Evolutionary conservation across 2,797 vertebrate species (phyloP).

Genomic region (Orestias chungarensis): DNA sequence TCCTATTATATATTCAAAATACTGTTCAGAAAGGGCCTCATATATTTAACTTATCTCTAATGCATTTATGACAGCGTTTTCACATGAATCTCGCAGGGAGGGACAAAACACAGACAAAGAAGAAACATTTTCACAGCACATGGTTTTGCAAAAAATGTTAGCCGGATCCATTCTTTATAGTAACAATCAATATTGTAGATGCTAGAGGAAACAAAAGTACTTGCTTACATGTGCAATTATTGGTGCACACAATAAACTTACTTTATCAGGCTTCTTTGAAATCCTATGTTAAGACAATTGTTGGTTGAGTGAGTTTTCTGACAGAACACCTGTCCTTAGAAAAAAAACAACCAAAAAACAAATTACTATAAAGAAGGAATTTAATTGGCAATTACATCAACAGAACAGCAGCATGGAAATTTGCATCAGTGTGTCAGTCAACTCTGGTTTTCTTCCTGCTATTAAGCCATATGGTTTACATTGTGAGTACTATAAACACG

Average conservation of each 20-base stretch:
- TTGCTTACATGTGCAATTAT: background rate
- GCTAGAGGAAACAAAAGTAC: background rate
- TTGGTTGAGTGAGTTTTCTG: slow-evolving; percentile 42
- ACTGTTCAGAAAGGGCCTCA: too few species aligned
- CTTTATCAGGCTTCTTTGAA: slow-evolving; percentile 5
- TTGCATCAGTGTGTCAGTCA: slow-evolving; percentile 60
- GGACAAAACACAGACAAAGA: background rate
- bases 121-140: background rate
- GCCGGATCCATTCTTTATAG: background rate
- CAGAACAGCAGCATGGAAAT: slow-evolving; percentile 52
- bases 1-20: too few species aligned
- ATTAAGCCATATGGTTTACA: slow-evolving; percentile 62
- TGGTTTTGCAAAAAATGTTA: background rate
- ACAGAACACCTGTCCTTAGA: slow-evolving; percentile 62
- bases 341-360: too few species aligned
- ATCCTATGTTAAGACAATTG: slow-evolving; percentile 61
- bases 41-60: too few species aligned
- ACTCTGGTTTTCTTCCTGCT: slow-evolving; percentile 35
- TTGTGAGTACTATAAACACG: slow-evolving; percentile 48
- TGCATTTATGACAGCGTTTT: too few species aligned
- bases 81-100: too few species aligned
- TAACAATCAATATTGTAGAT: background rate
- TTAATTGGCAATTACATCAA: slow-evolving; percentile 67
- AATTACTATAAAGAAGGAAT: slow-evolving; percentile 60
- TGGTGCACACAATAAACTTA: slow-evolving; percentile 8